Conservation (phyloP, 2,113 vertebrate genomes). For the Eulemur rufifrons region DNA sequence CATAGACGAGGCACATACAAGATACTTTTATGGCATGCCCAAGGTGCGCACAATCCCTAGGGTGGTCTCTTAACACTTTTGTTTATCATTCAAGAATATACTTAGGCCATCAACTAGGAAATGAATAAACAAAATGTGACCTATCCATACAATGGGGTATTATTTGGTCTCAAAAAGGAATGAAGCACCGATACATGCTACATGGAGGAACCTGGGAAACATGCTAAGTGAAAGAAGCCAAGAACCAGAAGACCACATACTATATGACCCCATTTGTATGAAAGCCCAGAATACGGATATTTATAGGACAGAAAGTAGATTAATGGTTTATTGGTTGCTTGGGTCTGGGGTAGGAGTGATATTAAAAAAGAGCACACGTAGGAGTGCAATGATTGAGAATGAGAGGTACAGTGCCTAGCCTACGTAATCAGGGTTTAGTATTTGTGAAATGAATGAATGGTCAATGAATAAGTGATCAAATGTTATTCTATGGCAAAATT, state of each 20-base stretch:
- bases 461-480: neutral
- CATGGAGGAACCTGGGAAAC: neutral
- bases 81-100: neutral
- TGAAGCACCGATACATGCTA: neutral
- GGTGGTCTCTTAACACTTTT: neutral
- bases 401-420: neutral
- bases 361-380: neutral
- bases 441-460: neutral
- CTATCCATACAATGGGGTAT: neutral
- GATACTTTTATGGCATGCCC: neutral
- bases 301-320: neutral
- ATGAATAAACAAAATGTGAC: neutral
- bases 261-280: neutral
- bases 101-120: neutral
- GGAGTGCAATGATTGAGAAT: neutral
- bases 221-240: neutral
- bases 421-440: neutral
- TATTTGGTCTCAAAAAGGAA: neutral
- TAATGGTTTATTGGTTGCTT: neutral
- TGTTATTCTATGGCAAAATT: neutral
- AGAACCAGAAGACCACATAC: neutral
- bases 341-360: neutral
- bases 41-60: rapidly evolving
- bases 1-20: rapidly evolving
- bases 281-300: neutral